These are phyloP conservation scores for Plecotus auritus DNA, from an alignment of 2,113 vertebrate species.

Conservation along the genomic window DNA sequence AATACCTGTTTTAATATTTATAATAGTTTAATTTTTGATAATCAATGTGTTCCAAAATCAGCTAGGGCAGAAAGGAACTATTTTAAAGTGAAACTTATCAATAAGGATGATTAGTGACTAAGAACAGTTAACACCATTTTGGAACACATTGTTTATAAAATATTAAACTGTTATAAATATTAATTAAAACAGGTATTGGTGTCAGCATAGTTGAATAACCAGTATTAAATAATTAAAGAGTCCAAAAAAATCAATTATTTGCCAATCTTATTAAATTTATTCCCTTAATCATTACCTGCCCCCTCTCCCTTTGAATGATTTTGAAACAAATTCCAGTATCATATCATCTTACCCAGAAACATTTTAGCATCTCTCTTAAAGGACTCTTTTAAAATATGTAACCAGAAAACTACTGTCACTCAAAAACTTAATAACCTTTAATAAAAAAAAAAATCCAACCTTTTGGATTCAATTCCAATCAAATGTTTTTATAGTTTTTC, in stretches of 20 bases:
- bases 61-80: neutral
- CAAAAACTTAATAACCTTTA: neutral
- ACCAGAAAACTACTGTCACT: neutral
- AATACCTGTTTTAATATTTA: neutral
- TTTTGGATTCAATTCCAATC: neutral
- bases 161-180: neutral
- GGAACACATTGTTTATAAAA: neutral
- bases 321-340: neutral
- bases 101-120: too few relatives aligned
- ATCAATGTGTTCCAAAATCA: neutral
- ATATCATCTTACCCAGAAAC: neutral
- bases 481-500: neutral
- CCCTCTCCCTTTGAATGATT: neutral
- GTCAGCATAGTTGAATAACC: neutral
- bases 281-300: neutral
- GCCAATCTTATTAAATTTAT: constrained; percentile 3
- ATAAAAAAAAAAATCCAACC: neutral
- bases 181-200: neutral
- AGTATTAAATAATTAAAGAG: neutral
- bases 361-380: constrained; percentile 8
- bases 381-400: neutral
- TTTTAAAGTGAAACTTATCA: too few relatives aligned
- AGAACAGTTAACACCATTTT: neutral
- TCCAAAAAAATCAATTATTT: neutral
- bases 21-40: neutral